Conservation (phyloP, 2,797 vertebrate species). For the Hafferia zeledoni region DNA sequence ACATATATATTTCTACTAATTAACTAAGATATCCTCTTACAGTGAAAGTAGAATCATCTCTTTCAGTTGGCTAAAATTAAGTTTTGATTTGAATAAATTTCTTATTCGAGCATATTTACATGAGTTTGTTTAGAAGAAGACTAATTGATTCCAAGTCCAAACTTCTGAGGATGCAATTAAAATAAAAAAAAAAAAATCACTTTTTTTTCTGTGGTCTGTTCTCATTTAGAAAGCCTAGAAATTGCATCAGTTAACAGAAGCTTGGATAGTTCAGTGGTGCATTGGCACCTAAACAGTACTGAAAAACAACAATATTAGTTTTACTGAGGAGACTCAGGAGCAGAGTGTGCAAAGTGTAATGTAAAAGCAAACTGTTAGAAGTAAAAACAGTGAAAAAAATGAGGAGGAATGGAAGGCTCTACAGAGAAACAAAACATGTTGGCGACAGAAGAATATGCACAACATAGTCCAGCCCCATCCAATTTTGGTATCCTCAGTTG, state of each 20-base stretch:
- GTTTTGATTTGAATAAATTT: neutral
- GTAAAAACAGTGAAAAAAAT: neutral
- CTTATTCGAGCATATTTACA: neutral
- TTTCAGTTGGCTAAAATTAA: neutral
- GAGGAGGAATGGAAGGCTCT: neutral
- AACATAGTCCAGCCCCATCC: neutral
- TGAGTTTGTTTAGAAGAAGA: neutral
- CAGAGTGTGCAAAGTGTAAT: neutral
- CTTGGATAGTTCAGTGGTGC: neutral
- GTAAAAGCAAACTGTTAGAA: neutral
- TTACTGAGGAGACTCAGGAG: no score
- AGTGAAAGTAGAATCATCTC: neutral
- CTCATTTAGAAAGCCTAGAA: neutral
- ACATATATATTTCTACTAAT: neutral
- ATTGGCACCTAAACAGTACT: neutral
- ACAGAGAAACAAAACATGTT: neutral
- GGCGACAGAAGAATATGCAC: neutral
- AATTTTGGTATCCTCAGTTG: neutral
- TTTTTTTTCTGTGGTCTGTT: neutral
- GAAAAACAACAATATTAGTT: neutral
- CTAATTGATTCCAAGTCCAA: neutral
- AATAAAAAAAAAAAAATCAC: neutral
- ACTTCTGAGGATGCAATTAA: neutral
- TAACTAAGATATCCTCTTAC: neutral
- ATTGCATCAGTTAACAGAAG: neutral